Evolutionary conservation across 2,797 vertebrate species (phyloP).

Genomic region (Mallotus villosus): DNA sequence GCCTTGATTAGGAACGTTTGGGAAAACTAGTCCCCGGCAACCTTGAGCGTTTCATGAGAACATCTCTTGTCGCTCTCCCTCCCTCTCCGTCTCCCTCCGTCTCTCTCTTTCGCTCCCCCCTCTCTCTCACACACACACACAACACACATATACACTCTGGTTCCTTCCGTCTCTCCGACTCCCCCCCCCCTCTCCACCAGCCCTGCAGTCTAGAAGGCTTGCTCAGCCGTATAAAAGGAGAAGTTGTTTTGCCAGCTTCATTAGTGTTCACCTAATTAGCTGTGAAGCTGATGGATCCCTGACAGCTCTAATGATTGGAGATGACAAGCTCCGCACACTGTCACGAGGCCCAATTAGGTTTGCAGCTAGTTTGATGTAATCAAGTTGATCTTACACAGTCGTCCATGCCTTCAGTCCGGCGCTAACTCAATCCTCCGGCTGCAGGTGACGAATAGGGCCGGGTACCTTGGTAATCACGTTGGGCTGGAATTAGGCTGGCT

Average conservation of each 20-base stretch:
- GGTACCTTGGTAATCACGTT: constrained; percentile 93
- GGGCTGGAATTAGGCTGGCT: constrained; percentile 82
- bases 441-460: constrained; percentile 93
- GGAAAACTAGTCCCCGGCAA: constrained; percentile 83
- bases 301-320: constrained; percentile 99
- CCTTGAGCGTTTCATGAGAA: constrained; percentile 81
- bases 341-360: constrained; percentile 98
- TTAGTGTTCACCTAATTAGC: constrained; percentile 99
- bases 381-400: constrained; percentile 98
- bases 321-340: constrained; percentile 97
- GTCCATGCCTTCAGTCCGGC: constrained; percentile 89
- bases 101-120: constrained; percentile 16
- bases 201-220: constrained; percentile 84
- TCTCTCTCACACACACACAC: neutral
- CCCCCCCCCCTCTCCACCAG: constrained; percentile 14
- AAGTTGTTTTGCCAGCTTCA: constrained; percentile 99
- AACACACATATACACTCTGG: too few relatives aligned
- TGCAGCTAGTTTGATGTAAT: constrained; percentile 98
- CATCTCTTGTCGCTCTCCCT: constrained; percentile 29
- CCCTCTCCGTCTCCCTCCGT: constrained; percentile 12
- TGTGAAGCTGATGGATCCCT: constrained; percentile 98
- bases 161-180: too few relatives aligned
- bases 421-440: constrained; percentile 92
- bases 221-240: constrained; percentile 93
- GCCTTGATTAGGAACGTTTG: constrained; percentile 86